Percentiles rank a stretch among this genome's conserved stretches.
These are phyloP conservation scores for Intellagama lesueurii DNA, from an alignment of 2,797 vertebrate species.

Conservation along the genomic window DNA sequence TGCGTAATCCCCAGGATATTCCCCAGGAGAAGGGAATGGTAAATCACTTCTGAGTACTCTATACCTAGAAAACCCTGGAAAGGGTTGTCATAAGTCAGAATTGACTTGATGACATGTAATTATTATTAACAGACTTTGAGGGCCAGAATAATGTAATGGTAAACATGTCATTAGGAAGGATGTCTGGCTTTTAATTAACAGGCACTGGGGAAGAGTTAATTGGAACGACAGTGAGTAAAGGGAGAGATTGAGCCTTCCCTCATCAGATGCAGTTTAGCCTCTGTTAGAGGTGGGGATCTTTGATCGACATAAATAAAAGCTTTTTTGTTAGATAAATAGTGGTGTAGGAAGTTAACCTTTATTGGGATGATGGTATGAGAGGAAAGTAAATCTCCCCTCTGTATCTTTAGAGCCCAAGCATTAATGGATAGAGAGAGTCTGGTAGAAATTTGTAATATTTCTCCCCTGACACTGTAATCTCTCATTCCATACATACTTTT, in stretches of 20 bases:
- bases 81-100: too few species aligned
- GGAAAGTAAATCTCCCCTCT: background rate
- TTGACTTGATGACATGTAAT: too few species aligned
- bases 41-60: too few species aligned
- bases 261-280: background rate
- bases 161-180: background rate
- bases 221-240: background rate
- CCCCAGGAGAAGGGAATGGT: too few species aligned
- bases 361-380: background rate
- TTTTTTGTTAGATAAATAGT: too few species aligned
- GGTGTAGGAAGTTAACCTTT: background rate
- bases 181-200: background rate
- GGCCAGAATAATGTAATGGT: background rate
- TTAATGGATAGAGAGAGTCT: too few species aligned
- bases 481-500: too few species aligned
- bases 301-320: background rate
- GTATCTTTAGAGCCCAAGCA: background rate
- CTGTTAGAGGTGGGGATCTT: background rate
- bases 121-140: background rate
- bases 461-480: too few species aligned
- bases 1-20: too few species aligned
- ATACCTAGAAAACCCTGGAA: too few species aligned
- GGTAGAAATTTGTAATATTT: too few species aligned
- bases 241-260: background rate
- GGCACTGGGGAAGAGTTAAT: background rate